Percentiles rank a stretch among this genome's conserved stretches.
Conservation (phyloP, 2,113 vertebrate species). For the Xiphophorus couchianus region DNA sequence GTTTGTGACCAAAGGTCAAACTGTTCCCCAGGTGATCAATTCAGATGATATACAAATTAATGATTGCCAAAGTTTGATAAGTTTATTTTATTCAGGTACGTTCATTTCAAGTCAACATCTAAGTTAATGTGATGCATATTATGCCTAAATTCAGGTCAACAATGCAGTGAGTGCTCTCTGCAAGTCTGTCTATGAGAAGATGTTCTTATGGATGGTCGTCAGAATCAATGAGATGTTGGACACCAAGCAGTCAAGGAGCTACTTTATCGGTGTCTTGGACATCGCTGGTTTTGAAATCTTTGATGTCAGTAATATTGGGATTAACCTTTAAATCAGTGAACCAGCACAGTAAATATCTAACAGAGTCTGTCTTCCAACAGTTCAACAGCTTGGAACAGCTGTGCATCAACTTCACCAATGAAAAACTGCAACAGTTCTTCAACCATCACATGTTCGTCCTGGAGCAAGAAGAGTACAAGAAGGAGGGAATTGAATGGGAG, state of each 20-base stretch:
- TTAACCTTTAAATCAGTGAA: too few relatives aligned
- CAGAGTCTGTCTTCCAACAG: constrained; percentile 58
- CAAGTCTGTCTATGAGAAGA: constrained; percentile 82
- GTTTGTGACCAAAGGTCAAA: constrained; percentile 82
- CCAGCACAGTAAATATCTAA: too few relatives aligned
- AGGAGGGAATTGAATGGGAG: constrained; percentile 88
- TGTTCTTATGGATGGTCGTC: constrained; percentile 83
- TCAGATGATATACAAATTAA: too few relatives aligned
- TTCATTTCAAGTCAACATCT: too few relatives aligned
- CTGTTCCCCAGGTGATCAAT: constrained; percentile 70
- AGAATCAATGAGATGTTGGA: constrained; percentile 80
- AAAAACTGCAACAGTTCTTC: constrained; percentile 93
- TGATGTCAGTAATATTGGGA: constrained; percentile 74
- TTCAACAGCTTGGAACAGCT: constrained; percentile 91
- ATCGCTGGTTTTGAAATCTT: constrained; percentile 85
- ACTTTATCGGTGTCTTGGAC: constrained; percentile 81
- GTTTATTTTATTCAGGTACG: too few relatives aligned
- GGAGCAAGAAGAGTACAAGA: constrained; percentile 91
- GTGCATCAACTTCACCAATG: constrained; percentile 92
- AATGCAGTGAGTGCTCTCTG: constrained; percentile 74
- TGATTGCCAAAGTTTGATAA: too few relatives aligned
- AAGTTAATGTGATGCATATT: too few relatives aligned
- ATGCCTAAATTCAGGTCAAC: constrained; percentile 38
- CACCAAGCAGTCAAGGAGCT: constrained; percentile 77
- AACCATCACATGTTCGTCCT: constrained; percentile 89